Conservation (phyloP, 1,140 invertebrate genomes). For the Stegodyphus mimosarum region DNA sequence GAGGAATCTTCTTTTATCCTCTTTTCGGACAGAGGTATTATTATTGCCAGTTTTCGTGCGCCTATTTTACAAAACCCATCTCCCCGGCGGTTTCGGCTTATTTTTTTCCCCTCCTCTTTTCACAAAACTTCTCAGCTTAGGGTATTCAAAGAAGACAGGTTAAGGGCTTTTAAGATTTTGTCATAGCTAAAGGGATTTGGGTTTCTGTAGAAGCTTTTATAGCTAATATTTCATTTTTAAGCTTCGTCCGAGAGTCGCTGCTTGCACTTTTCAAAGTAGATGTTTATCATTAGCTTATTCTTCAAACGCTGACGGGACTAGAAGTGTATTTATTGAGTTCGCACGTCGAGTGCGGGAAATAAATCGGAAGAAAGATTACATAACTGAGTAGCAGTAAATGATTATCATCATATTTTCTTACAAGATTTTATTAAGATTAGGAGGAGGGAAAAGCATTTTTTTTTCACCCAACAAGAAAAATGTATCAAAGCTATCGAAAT, state of each 20-base stretch:
- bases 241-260: too few species aligned
- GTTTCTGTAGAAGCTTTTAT: constrained; percentile 3
- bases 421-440: too few species aligned
- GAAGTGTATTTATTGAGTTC: too few species aligned
- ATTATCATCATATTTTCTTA: too few species aligned
- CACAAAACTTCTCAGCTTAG: neutral
- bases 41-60: neutral
- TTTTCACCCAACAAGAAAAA: too few species aligned
- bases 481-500: too few species aligned
- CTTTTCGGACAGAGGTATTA: neutral
- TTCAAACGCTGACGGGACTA: too few species aligned
- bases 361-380: too few species aligned
- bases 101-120: constrained; percentile 3
- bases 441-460: too few species aligned
- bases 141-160: constrained; percentile 17
- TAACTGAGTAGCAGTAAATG: too few species aligned
- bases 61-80: neutral
- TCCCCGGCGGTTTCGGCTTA: neutral
- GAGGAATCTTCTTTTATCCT: constrained; percentile 1
- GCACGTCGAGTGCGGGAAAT: too few species aligned
- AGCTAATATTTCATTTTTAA: constrained; percentile 22
- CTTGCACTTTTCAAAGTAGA: neutral
- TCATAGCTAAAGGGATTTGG: constrained; percentile 21
- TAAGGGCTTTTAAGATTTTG: constrained; percentile 36
- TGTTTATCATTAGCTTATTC: neutral